Base-by-base conservation (phyloP, 2,113 vertebrate genomes). In the Sprattus sprattus region DNA sequence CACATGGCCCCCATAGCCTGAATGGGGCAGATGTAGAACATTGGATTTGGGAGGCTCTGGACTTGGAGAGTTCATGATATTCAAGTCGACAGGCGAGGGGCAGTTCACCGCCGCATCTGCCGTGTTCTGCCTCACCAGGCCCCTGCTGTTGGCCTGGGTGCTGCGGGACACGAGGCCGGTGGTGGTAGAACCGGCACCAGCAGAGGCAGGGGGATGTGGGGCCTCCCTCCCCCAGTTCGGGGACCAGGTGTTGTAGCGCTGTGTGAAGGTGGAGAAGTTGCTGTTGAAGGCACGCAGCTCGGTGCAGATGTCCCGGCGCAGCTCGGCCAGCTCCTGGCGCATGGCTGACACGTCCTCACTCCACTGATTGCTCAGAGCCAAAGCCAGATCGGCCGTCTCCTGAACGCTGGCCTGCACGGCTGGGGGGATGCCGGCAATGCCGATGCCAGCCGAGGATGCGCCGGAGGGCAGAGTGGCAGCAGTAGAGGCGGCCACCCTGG, bases 191-290 rank as follows among this genome's bases (percentile, higher is more conserved):
- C 60, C 60, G 3, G 71, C 28, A 32, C 28, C 71, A 39, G 71
- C 10, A 3, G 71, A 39, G 71, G 91, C 92, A 15, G 93, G 82
- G 44, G 81, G 32, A 57, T 84, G 78, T 22, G 89, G 91, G 44
- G 90, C 75, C 87, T 88, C 93, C 85, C 92, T 94, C 45, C 85
- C 85, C 87, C 91, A 88, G 87, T 92, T 88, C 90, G 94, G 82
- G 89, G 95, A 95, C 95, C 95, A 96, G 2, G 95, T 96, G 91
- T 95, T 95, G 90, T 96, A 96, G 90, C 94, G 94, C 88, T 94
- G 93, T 0, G 95, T 94, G 71, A 96, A 95, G 25, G 91, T 94
- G 84, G 94, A 95, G 84, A 95, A 95, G 90, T 96, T 95, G 84
- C 92, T 95, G 90, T 96, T 96, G 89, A 96, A 96, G 88, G 95